Percentiles rank a stretch among this genome's conserved stretches.
phyloP scores from a whole-genome alignment of 1,140 invertebrate genomes.

The Drosophila rufa region DNA sequence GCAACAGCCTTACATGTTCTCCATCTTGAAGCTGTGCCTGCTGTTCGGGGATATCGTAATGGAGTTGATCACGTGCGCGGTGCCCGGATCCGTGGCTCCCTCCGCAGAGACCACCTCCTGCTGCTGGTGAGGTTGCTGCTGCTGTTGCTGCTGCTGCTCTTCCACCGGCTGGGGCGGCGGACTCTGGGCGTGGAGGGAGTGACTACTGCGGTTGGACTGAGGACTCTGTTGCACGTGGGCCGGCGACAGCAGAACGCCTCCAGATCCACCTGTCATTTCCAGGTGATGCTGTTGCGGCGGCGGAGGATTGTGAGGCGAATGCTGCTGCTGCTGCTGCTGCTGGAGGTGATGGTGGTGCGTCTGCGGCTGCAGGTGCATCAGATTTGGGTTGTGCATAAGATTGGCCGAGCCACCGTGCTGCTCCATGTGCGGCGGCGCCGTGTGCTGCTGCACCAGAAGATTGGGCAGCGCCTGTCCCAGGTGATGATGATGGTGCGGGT shows the following conservation, averaged over 20 bases:
- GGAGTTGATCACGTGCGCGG: slow-evolving; percentile 80
- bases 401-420: slow-evolving; percentile 61
- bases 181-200: slow-evolving; percentile 69
- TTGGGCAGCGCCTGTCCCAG: slow-evolving; percentile 68
- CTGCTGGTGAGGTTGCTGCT: slow-evolving; percentile 48
- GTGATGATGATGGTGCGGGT: slow-evolving; percentile 66
- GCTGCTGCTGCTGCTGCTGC: slow-evolving; percentile 62
- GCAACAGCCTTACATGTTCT: slow-evolving; percentile 69
- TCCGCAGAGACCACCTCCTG: slow-evolving; percentile 52
- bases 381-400: slow-evolving; percentile 76
- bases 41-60: slow-evolving; percentile 82
- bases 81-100: slow-evolving; percentile 35
- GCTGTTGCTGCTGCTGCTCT: slow-evolving; percentile 34
- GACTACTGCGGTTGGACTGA: slow-evolving; percentile 68
- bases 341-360: slow-evolving; percentile 42
- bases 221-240: slow-evolving; percentile 71
- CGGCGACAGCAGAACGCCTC: slow-evolving; percentile 57
- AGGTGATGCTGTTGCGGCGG: slow-evolving; percentile 61
- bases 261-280: slow-evolving; percentile 39
- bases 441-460: slow-evolving; percentile 73
- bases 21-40: slow-evolving; percentile 81
- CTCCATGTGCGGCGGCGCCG: slow-evolving; percentile 52
- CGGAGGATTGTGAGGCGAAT: slow-evolving; percentile 50
- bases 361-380: slow-evolving; percentile 73
- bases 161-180: slow-evolving; percentile 50